Evolutionary conservation across 2,888 invertebrate genomes (phyloP), one percentile per base, ranked within the genome.

Genomic region (Aspidiotus rigidus): DNA sequence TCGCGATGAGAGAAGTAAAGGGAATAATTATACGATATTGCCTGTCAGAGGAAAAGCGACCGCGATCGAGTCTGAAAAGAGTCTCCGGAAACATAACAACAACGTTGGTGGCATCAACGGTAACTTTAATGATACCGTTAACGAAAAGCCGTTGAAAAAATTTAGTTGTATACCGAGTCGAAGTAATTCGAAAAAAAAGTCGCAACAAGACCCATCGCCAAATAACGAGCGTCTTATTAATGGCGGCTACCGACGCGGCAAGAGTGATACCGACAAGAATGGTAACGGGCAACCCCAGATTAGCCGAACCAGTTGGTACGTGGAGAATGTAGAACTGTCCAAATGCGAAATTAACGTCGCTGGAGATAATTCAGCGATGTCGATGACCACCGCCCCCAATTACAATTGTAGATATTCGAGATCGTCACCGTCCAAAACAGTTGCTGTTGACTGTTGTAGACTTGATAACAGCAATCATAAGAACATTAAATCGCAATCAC

Each of bases 291-390:
- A 56, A 55, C 28, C 69, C 16, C 56, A 69, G 42, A 62, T 63
- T 42, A 62, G 69, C 57, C 69, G 63, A 39, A 69, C 69, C 11
- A 69, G 62, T 42, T 69, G 69, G 69, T 69, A 69, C 63, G 62
- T 69, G n/a, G 69, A 69, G 44, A 57, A 69, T 16, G 69, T 56
- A 42, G 69, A 49, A 13, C 44, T 67, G 28, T 67, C 67, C 67
- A 67, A 67, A 17, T 67, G 67, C 67, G 67, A 67, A 53, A 67
- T 67, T 59, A 67, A 39, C 60, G 16, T 67, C 59, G 60, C 59
- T 1, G 28, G 28, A 28, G 28, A 28, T 28, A 5, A 28, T 28
- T 28, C 28, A 28, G 28, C 28, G 28, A 28, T 28, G 28, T 28
- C 28, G 28, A 28, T 28, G 28, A 28, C 28, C 28, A 28, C 28